Evolutionary conservation across 2,113 vertebrate genomes (phyloP).

Genomic region (Podarcis cretensis): DNA sequence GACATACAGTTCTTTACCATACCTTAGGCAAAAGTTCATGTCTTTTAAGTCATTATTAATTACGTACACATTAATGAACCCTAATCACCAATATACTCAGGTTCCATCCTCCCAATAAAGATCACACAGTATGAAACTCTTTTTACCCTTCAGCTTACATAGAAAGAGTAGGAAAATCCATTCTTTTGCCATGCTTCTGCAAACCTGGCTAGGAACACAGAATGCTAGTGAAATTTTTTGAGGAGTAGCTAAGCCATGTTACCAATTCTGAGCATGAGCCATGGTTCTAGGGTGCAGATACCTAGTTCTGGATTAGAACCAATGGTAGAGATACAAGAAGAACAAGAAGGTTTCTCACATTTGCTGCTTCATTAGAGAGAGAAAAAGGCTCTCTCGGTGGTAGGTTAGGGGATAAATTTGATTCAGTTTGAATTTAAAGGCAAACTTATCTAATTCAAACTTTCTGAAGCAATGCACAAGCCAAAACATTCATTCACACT

Average conservation of each 20-base stretch:
- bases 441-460: too few relatives aligned
- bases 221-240: background rate
- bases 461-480: too few relatives aligned
- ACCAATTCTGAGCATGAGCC: background rate
- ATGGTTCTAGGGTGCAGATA: background rate
- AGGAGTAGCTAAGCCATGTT: background rate
- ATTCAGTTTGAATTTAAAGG: too few relatives aligned
- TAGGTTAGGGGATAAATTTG: too few relatives aligned
- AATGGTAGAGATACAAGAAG: background rate
- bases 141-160: background rate
- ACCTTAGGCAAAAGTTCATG: background rate
- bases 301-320: background rate
- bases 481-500: too few relatives aligned
- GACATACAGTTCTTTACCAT: background rate
- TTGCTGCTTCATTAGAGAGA: background rate
- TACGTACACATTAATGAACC: background rate
- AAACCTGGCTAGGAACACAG: background rate
- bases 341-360: background rate
- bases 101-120: background rate
- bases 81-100: background rate
- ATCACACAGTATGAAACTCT: background rate
- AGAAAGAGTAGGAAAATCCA: background rate
- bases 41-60: background rate
- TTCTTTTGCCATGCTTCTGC: too few relatives aligned
- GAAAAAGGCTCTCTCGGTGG: background rate